A percentile compares a stretch with the other conserved stretches of the same genome.
phyloP scores from a whole-genome alignment of 2,113 vertebrate species.

The Ahaetulla prasina region DNA sequence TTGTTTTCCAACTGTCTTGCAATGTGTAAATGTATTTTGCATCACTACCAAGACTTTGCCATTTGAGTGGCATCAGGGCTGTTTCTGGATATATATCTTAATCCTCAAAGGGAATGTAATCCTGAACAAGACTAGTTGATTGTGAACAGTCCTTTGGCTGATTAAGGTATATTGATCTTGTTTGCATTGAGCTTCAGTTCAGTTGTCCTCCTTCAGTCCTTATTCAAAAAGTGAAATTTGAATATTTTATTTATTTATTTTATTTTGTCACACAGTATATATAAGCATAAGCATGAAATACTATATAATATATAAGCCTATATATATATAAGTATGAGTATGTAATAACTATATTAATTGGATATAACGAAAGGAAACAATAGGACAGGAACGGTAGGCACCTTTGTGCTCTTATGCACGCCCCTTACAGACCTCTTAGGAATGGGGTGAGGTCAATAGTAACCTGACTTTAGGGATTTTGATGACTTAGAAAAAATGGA shows the following conservation, averaged over 20 bases:
- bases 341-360: too few species aligned
- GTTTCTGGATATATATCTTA: not conserved
- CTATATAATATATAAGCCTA: too few species aligned
- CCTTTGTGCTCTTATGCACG: too few species aligned
- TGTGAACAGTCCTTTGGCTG: not conserved
- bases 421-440: too few species aligned
- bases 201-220: not conserved
- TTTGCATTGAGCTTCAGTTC: not conserved
- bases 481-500: not conserved
- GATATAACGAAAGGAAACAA: too few species aligned
- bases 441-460: too few species aligned
- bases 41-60: not conserved
- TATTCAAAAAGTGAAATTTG: not conserved
- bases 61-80: not conserved
- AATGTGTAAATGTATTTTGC: not conserved
- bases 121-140: not conserved
- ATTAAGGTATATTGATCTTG: not conserved
- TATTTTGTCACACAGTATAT: too few species aligned
- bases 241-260: too few species aligned
- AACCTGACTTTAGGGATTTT: not conserved
- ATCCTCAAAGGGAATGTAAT: not conserved
- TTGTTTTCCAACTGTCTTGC: not conserved
- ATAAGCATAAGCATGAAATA: too few species aligned
- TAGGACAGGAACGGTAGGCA: too few species aligned
- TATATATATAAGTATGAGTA: too few species aligned